Evolutionary conservation across 2,113 vertebrate genomes (phyloP).

Genomic region (Prunella fulvescens): DNA sequence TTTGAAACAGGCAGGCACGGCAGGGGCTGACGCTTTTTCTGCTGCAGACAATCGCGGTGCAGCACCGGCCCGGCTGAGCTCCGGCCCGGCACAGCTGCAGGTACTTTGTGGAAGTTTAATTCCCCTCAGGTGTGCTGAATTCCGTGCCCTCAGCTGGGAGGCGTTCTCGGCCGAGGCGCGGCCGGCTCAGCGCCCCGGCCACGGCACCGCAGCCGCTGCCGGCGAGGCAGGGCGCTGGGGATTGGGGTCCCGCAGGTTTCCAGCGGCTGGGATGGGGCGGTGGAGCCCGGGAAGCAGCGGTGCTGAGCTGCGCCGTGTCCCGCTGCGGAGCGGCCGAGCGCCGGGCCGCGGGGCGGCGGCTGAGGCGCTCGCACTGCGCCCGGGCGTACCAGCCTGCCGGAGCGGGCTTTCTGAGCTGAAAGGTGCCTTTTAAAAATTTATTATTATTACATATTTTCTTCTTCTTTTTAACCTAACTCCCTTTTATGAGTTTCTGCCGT

Average conservation of each 20-base stretch:
- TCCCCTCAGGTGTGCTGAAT: neutral
- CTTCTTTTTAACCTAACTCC: neutral
- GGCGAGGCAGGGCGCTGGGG: neutral
- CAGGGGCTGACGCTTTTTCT: neutral
- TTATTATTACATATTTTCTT: neutral
- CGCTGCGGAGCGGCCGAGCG: neutral
- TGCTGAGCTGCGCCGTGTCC: neutral
- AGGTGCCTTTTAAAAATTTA: too few relatives aligned
- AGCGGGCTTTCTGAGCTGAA: neutral
- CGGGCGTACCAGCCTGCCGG: too few relatives aligned
- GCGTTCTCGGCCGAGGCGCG: neutral
- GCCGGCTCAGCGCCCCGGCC: neutral
- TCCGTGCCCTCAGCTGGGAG: neutral
- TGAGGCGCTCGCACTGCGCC: neutral
- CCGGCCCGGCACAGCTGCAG: neutral
- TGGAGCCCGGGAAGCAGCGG: neutral
- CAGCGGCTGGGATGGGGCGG: neutral
- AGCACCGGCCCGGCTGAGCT: neutral
- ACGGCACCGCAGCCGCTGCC: neutral
- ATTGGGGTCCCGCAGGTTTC: neutral
- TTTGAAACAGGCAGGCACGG: neutral
- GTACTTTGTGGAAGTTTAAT: rapidly evolving
- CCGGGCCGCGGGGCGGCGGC: neutral
- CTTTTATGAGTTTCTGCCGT: neutral
- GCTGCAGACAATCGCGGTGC: rapidly evolving